Evolutionary conservation across 1,140 invertebrate genomes (phyloP), one percentile per base, ranked within the genome.

Genomic region (Caenorhabditis brenneri): DNA sequence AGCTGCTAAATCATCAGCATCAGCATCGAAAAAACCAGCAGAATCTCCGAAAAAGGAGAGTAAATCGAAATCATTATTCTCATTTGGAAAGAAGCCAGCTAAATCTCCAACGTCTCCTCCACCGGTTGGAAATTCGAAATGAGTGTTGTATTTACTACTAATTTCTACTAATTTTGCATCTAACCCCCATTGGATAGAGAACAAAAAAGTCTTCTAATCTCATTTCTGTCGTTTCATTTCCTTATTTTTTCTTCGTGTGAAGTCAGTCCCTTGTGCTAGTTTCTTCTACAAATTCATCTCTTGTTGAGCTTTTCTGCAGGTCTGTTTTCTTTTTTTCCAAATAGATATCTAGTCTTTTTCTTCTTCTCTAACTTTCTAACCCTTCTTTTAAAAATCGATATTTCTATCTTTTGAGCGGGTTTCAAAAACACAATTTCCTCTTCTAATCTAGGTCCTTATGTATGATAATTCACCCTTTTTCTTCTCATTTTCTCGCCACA

Each of bases 41-140:
- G 79, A 85, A 82, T 85, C 84, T 24, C 84, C 84, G 9, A 85
- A 85, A 42, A 84, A 85, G 27, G 74, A 78, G 42, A 84, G 48
- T 22, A 80, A 85, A 51, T 51, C 84, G 12, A 85, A 85, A 83
- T 69, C 55, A 58, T 39, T 85, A 19, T 85, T 85, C 46, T 51
- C 46, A n/a, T 85, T 85, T 36, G 84, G 84, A 39, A 85, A 85
- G 80, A 85, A 85, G 22, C 46, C 55, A 5, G 33, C 60, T 2
- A 74, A 81, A 49, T 81, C 84, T 7, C 80, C 83, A 33, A 80
- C 83, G 1, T 80, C 78, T 31, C 83, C 84, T n/a, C 53, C 80
- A 55, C 49, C 53, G 80, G 80, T 81, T 80, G 79, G 79, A 53
- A 39, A 48, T 55, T 53, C 46, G 42, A 53, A 81, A 78, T 80